phyloP scores from a whole-genome alignment of 2,797 vertebrate genomes.

The Hirundo rustica region DNA sequence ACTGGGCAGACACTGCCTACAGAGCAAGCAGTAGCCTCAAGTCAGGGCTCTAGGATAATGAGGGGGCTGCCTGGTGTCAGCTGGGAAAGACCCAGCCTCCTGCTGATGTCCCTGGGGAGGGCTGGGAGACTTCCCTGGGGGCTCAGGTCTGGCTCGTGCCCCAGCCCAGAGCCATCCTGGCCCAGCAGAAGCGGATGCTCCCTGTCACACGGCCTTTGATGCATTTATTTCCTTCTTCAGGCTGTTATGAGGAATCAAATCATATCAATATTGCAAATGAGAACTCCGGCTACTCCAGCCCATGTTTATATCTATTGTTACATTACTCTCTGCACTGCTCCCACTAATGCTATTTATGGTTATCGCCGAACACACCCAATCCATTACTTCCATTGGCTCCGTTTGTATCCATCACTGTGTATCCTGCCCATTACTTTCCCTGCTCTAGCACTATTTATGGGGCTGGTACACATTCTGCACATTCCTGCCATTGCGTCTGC shows the following conservation, averaged over 20 bases:
- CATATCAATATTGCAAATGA: neutral
- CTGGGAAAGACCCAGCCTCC: neutral
- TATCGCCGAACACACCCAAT: neutral
- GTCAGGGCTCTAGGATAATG: neutral
- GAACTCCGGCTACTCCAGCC: neutral
- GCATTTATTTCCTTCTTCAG: slow-evolving; percentile 1
- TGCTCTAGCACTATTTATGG: slow-evolving; percentile 1
- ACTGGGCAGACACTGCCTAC: neutral
- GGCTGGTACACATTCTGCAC: neutral
- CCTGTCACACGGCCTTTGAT: neutral
- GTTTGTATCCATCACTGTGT: slow-evolving; percentile 12
- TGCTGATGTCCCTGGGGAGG: neutral
- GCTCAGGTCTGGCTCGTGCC: neutral
- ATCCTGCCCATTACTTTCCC: neutral
- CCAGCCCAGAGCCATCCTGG: fast-evolving
- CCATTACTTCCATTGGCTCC: neutral
- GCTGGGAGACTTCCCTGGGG: neutral
- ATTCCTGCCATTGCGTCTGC: neutral
- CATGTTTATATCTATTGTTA: neutral
- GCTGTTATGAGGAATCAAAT: neutral
- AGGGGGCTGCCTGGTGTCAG: neutral
- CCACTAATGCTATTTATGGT: slow-evolving; percentile 52
- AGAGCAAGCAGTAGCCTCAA: fast-evolving
- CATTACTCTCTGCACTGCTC: neutral
- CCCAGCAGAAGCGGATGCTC: fast-evolving